Conservation (phyloP, 2,888 invertebrate species). For the Drosophila austrosaltans region DNA sequence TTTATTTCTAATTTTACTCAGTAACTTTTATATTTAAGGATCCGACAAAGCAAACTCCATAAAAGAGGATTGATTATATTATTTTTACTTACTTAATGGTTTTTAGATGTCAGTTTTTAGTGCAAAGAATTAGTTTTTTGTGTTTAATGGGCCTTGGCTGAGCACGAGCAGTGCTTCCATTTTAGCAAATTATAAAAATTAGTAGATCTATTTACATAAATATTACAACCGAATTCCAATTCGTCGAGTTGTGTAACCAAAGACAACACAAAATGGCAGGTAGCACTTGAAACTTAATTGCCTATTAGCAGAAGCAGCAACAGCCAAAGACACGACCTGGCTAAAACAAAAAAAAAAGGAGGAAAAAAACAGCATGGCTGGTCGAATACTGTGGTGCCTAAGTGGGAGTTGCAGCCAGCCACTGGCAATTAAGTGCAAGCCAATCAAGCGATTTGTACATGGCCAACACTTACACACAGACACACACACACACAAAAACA, state of each 20-base stretch:
- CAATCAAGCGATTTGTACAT: conserved; percentile 77
- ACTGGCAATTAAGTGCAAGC: conserved; percentile 78
- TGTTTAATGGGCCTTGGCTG: too few relatives aligned
- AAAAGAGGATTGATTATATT: too few relatives aligned
- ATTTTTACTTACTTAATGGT: too few relatives aligned
- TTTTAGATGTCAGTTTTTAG: too few relatives aligned
- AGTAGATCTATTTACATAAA: conserved; percentile 27
- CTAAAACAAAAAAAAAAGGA: conserved; percentile 45
- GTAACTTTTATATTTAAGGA: too few relatives aligned
- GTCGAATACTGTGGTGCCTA: conserved; percentile 25
- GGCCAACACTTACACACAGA: conserved; percentile 62
- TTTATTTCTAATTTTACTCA: too few relatives aligned
- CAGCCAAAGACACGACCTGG: conserved; percentile 65
- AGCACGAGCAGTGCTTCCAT: background rate
- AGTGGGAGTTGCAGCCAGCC: conserved; percentile 58
- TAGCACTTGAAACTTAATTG: conserved; percentile 73
- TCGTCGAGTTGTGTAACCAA: conserved; percentile 4
- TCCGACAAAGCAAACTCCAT: too few relatives aligned
- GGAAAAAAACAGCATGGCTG: conserved; percentile 45
- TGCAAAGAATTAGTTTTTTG: too few relatives aligned
- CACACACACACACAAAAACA: conserved; percentile 2
- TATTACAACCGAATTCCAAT: background rate
- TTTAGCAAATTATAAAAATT: background rate
- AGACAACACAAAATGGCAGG: conserved; percentile 67
- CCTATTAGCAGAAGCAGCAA: conserved; percentile 73